Evolutionary conservation across 2,113 vertebrate genomes (phyloP).

Genomic region (Gobiocypris rarus): DNA sequence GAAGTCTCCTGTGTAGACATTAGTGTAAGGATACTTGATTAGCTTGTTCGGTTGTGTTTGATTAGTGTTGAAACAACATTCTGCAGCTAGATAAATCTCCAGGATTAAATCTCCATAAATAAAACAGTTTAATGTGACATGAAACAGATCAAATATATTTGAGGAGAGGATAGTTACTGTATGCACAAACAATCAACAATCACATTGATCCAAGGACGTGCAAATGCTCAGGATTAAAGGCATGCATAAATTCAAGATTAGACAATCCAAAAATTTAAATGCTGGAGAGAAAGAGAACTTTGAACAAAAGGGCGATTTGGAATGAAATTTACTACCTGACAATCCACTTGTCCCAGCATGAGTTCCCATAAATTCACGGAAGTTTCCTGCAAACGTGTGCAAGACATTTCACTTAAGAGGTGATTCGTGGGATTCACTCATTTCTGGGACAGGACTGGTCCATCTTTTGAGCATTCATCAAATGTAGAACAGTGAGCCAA

Average conservation of each 20-base stretch:
- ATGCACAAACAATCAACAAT: constrained; percentile 25
- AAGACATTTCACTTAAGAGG: constrained; percentile 74
- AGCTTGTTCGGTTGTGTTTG: background rate
- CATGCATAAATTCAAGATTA: constrained; percentile 62
- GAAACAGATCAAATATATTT: background rate
- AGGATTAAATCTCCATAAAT: background rate
- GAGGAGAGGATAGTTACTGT: constrained; percentile 5
- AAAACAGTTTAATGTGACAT: constrained; percentile 8
- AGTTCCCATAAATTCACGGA: constrained; percentile 82
- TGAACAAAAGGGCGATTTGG: constrained; percentile 60
- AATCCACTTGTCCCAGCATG: constrained; percentile 78
- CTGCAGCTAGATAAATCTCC: background rate
- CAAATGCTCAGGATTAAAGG: constrained; percentile 53
- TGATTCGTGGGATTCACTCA: constrained; percentile 43
- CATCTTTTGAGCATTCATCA: constrained; percentile 32
- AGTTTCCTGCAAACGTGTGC: constrained; percentile 82
- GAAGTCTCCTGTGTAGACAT: background rate
- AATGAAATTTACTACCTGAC: constrained; percentile 79
- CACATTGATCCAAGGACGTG: constrained; percentile 58
- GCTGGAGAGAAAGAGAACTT: constrained; percentile 49
- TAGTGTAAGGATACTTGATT: background rate
- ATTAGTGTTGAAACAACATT: background rate
- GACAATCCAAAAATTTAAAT: constrained; percentile 54
- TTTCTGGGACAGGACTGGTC: constrained; percentile 32
- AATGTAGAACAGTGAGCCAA: constrained; percentile 10